These are phyloP conservation scores for Galemys pyrenaicus DNA, from an alignment of 2,113 vertebrate species.

Conservation along the genomic window DNA sequence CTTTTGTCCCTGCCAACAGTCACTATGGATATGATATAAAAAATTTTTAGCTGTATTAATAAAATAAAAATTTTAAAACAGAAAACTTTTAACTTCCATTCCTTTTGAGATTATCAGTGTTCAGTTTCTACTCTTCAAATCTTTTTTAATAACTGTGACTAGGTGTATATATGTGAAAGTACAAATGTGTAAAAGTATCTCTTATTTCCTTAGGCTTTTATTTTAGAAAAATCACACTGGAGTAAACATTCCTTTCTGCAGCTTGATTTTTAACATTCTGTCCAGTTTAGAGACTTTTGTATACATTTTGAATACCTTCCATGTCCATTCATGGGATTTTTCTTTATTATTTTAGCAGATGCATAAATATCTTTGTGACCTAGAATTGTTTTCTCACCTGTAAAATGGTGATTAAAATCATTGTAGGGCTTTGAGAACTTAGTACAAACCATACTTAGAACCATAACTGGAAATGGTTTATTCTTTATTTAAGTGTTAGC, in stretches of 20 bases:
- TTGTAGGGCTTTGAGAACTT: background rate
- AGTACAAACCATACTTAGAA: background rate
- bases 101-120: too few species aligned
- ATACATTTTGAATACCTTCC: background rate
- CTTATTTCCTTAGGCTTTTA: background rate
- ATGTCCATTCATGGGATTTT: background rate
- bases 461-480: background rate
- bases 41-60: background rate
- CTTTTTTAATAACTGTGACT: background rate
- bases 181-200: background rate
- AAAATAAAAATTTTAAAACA: background rate
- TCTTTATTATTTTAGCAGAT: slow-evolving; percentile 4
- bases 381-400: background rate
- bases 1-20: background rate
- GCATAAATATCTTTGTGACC: background rate
- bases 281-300: background rate
- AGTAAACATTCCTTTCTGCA: background rate
- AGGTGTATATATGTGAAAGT: background rate
- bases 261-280: background rate
- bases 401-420: background rate
- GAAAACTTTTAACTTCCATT: background rate
- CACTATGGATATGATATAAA: background rate
- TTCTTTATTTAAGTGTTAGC: background rate
- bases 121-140: background rate
- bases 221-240: background rate